Percentiles rank a stretch among this genome's conserved stretches.
Evolutionary conservation across 92 coral and sea anemone genomes (phyloP).

Genomic region (Plumapathes pennacea): DNA sequence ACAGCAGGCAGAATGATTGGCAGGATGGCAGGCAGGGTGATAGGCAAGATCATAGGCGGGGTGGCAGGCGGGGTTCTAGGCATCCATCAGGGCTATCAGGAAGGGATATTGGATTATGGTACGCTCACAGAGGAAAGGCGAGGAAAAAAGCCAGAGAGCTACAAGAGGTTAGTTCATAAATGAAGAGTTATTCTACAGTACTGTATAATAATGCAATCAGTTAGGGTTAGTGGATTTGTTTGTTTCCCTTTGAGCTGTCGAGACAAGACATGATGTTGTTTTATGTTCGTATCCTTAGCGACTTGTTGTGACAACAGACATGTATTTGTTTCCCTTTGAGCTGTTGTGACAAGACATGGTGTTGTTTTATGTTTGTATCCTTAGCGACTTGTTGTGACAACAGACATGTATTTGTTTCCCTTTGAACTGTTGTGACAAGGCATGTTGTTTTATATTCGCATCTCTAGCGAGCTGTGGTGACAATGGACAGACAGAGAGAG

Average conservation of each 20-base stretch:
- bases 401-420: background rate
- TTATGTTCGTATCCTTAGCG: background rate
- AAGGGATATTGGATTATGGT: constrained; percentile 80
- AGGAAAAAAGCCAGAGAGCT: constrained; percentile 50
- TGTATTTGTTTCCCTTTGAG: background rate
- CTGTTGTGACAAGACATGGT: background rate
- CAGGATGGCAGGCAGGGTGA: background rate
- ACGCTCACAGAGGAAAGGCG: constrained; percentile 53
- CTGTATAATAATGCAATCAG: background rate
- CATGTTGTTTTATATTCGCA: background rate
- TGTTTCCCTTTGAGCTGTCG: background rate
- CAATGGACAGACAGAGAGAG: constrained; percentile 71
- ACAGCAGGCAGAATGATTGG: background rate
- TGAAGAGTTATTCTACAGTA: background rate
- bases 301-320: background rate
- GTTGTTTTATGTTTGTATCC: background rate
- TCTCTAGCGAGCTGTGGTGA: constrained; percentile 70
- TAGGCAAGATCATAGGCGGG: no score
- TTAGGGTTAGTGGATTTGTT: background rate
- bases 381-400: background rate
- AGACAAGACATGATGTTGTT: background rate
- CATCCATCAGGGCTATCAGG: constrained; percentile 85
- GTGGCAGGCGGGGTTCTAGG: constrained; percentile 29
- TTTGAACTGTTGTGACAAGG: background rate
- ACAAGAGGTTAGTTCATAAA: constrained; percentile 38